These are phyloP conservation scores for Plodia interpunctella DNA, from an alignment of 1,140 invertebrate genomes.

Conservation along the genomic window DNA sequence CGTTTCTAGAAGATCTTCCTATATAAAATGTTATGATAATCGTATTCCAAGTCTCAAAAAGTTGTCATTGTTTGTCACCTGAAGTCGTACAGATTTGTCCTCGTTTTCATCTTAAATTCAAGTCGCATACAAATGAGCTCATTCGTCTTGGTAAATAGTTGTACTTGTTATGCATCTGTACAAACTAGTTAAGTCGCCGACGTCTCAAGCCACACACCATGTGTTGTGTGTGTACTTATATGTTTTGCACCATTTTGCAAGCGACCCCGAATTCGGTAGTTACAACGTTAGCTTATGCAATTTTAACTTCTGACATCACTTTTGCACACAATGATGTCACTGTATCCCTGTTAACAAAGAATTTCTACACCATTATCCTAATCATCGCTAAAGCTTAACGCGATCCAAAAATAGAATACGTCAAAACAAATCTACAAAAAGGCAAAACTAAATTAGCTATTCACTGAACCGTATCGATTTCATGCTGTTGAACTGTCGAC, in stretches of 20 bases:
- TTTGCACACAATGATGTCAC: neutral
- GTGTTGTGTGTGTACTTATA: neutral
- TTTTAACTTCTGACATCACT: neutral
- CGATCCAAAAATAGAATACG: too few relatives aligned
- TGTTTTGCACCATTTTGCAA: neutral
- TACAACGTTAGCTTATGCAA: neutral
- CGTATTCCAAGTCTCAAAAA: slow-evolving; percentile 6
- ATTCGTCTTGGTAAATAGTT: slow-evolving; percentile 9
- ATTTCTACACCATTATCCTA: neutral
- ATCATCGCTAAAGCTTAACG: neutral
- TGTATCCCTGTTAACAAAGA: neutral
- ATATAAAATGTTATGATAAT: neutral
- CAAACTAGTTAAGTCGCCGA: neutral
- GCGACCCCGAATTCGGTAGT: neutral
- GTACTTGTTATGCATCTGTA: slow-evolving; percentile 9
- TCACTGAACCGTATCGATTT: too few relatives aligned
- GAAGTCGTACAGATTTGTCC: slow-evolving; percentile 7
- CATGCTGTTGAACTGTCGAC: too few relatives aligned
- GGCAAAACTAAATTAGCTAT: too few relatives aligned
- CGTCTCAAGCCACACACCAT: neutral
- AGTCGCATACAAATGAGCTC: slow-evolving; percentile 13
- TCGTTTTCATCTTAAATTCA: slow-evolving; percentile 10
- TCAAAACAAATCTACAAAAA: too few relatives aligned
- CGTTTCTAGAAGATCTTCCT: neutral
- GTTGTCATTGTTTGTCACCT: neutral